A percentile compares a stretch with the other conserved stretches of the same genome.
Evolutionary conservation across 2,797 vertebrate species (phyloP).

Genomic region (Neosilurus mollespiculum): DNA sequence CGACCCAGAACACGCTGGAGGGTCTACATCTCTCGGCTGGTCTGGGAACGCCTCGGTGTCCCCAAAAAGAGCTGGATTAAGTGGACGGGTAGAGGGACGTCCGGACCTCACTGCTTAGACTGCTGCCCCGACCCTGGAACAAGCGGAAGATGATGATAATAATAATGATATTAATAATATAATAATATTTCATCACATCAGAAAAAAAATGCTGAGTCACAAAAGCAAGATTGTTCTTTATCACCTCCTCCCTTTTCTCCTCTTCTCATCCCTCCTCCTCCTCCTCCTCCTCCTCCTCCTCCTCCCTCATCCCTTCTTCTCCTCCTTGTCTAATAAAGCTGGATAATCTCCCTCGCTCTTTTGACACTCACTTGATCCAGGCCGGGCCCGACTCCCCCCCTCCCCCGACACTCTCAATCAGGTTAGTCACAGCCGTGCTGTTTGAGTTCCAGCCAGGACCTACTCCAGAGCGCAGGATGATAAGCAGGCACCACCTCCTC

Average conservation of each 20-base stretch:
- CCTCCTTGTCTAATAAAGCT: slow-evolving; percentile 24
- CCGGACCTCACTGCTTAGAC: no score
- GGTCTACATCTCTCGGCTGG: no score
- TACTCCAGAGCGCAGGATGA: slow-evolving; percentile 40
- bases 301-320: background rate
- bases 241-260: slow-evolving; percentile 23
- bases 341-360: slow-evolving; percentile 48
- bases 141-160: no score
- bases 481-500: background rate
- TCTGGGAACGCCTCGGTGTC: no score
- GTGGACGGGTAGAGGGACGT: no score
- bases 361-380: slow-evolving; percentile 36
- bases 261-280: background rate
- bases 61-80: no score
- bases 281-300: slow-evolving; percentile 1
- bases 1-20: no score
- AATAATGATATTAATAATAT: no score
- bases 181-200: no score
- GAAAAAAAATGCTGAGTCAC: no score
- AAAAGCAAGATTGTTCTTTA: slow-evolving; percentile 25
- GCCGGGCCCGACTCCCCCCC: slow-evolving; percentile 34
- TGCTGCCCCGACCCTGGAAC: no score
- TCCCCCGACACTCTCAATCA: slow-evolving; percentile 51
- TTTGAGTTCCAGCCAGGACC: slow-evolving; percentile 50
- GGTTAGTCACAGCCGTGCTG: slow-evolving; percentile 51